These are phyloP conservation scores for Pinna nobilis DNA, from an alignment of 1,140 invertebrate genomes.

Conservation along the genomic window DNA sequence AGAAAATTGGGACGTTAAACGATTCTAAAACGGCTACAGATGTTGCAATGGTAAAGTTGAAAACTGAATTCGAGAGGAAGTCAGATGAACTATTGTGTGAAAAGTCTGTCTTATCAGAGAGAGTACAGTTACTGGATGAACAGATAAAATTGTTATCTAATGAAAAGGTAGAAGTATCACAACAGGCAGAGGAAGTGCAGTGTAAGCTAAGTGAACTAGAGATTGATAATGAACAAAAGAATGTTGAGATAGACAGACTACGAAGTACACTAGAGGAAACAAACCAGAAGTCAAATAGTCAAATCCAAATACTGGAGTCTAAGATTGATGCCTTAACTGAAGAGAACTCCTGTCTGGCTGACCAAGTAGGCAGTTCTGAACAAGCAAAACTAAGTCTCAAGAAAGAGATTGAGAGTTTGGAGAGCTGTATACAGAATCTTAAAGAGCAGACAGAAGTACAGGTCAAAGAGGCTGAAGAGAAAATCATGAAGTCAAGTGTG, in stretches of 20 bases:
- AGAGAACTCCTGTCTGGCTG: slow-evolving; percentile 17
- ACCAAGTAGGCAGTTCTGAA: slow-evolving; percentile 10
- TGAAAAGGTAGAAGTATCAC: neutral
- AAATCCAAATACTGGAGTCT: slow-evolving; percentile 5
- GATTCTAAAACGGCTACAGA: slow-evolving; percentile 4
- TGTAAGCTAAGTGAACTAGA: neutral
- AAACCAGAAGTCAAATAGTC: neutral
- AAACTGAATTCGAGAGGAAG: neutral
- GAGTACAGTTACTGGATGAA: slow-evolving; percentile 2
- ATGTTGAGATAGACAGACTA: neutral
- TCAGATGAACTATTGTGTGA: neutral
- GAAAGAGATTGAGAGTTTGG: slow-evolving; percentile 8
- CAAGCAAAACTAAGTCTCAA: slow-evolving; percentile 2
- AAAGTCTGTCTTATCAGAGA: neutral
- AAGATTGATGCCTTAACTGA: neutral
- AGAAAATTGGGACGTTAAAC: neutral
- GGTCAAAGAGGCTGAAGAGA: neutral
- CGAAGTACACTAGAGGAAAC: neutral
- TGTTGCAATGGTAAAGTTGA: neutral
- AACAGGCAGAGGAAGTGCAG: neutral
- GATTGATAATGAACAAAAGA: neutral
- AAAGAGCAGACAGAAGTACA: neutral
- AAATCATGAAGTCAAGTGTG: slow-evolving; percentile 7
- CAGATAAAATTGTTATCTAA: neutral
- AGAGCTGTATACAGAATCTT: neutral